Evolutionary conservation across 2,113 vertebrate species (phyloP), one percentile per base, ranked within the genome.

Genomic region (Columbina picui): DNA sequence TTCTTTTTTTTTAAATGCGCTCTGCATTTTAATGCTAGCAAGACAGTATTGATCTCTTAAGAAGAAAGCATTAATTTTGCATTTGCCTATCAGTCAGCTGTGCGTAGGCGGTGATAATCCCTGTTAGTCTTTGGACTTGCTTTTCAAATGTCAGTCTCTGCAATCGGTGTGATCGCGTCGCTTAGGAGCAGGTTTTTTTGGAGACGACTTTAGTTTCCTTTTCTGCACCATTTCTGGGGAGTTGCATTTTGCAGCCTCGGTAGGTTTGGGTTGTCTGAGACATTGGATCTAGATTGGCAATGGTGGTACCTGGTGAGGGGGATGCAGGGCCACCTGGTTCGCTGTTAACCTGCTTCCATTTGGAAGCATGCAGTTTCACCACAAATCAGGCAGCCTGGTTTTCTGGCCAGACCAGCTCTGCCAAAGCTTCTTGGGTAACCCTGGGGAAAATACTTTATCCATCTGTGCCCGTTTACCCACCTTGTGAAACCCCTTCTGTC

Each of bases 61-160:
- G 53, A 74, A 87, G 79, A 82, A 82, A 64, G 74, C 70, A 32
- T 83, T 71, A 49, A 61, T 80, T 93, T 83, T 83, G 67, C 75
- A 86, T 94, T 97, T 95, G 29, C 63, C 26, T 61, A 52, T 94
- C 94, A 84, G 76, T 52, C 94, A 87, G 87, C 79, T 87, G 74
- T 30, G 91, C 0, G 87, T 56, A 29, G 95, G 93, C 53, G 57
- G 81, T 78, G 80, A 75, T 84, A 87, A 89, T 92, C 91, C 88
- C 75, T 6, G 85, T 16, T 60, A 73, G 74, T 64, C 88, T 84
- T 82, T 84, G 91, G 94, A 68, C 87, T 84, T 7, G 7, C 78
- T 91, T 92, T 82, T 85, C 74, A 89, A 73, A 89, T 64, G 57
- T 67, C 91, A 90, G 57, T 65, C 73, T 84, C 20, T 68, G 91